Evolutionary conservation across 2,888 invertebrate genomes (phyloP).

Genomic region (Cheilosia pagana): DNA sequence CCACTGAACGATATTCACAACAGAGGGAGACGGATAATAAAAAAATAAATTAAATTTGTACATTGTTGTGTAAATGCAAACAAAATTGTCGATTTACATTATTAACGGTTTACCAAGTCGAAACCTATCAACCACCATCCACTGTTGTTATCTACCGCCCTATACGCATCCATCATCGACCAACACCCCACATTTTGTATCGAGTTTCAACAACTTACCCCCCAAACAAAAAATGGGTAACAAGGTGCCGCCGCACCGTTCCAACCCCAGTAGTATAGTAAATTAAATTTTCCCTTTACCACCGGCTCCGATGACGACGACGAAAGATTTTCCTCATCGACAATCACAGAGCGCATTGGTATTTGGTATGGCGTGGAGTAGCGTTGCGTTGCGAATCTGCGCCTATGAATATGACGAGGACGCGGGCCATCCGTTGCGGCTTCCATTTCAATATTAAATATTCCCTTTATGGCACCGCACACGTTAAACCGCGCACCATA

Average conservation of each 20-base stretch:
- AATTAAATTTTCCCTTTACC: conserved; percentile 71
- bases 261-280: conserved; percentile 14
- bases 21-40: conserved; percentile 16
- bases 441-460: conserved; percentile 71
- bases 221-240: conserved; percentile 8
- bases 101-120: conserved; percentile 74
- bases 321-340: conserved; percentile 63
- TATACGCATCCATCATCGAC: conserved; percentile 15
- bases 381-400: neutral
- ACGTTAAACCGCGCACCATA: conserved; percentile 55
- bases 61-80: conserved; percentile 74
- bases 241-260: conserved; percentile 4
- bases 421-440: conserved; percentile 50
- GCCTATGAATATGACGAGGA: conserved; percentile 6
- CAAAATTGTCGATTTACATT: conserved; percentile 74
- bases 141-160: conserved; percentile 25
- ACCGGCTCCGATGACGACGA: conserved; percentile 27
- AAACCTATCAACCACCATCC: conserved; percentile 67
- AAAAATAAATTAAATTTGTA: conserved; percentile 73
- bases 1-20: conserved; percentile 23
- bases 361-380: conserved; percentile 9
- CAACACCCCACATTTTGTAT: conserved; percentile 50
- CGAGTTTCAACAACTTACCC: conserved; percentile 47
- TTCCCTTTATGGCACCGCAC: conserved; percentile 72
- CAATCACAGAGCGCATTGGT: conserved; percentile 53